Percentiles rank a stretch among this genome's conserved stretches.
These are phyloP conservation scores for Eupithecia pulchellata DNA, from an alignment of 2,888 invertebrate genomes.

Conservation along the genomic window DNA sequence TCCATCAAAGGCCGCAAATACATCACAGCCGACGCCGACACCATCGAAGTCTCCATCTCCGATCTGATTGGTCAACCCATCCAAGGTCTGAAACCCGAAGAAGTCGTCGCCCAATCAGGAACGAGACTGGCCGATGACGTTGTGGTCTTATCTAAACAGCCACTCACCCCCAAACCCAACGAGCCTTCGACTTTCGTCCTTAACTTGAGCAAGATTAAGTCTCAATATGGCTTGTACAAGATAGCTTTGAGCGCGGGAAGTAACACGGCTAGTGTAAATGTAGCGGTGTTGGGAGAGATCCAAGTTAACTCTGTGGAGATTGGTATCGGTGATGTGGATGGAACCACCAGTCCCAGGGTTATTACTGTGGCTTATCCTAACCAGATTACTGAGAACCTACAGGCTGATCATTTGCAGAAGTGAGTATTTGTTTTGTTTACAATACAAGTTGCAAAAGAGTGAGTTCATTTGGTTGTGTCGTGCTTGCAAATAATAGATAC, in stretches of 20 bases:
- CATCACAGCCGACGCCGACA: constrained; percentile 90
- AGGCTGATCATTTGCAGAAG: constrained; percentile 96
- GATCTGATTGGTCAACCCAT: constrained; percentile 91
- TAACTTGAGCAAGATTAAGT: constrained; percentile 90
- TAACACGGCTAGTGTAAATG: constrained; percentile 85
- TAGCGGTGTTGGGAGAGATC: constrained; percentile 91
- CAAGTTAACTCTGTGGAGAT: constrained; percentile 92
- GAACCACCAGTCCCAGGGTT: constrained; percentile 92
- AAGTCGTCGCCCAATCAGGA: constrained; percentile 91
- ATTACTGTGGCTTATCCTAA: constrained; percentile 90
- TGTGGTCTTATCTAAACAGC: constrained; percentile 89
- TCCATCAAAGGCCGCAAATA: constrained; percentile 91
- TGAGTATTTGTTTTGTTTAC: constrained; percentile 56
- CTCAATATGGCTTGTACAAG: constrained; percentile 94
- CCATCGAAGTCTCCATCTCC: constrained; percentile 89
- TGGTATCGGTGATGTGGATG: constrained; percentile 95
- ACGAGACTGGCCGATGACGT: constrained; percentile 90
- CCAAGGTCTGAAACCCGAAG: constrained; percentile 85
- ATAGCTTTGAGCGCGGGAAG: constrained; percentile 90
- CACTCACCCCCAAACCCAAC: constrained; percentile 77
- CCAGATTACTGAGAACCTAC: constrained; percentile 88
- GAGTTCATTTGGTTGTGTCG: neutral
- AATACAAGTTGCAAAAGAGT: neutral
- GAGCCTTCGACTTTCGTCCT: constrained; percentile 90
- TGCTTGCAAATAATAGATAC: neutral